These are phyloP conservation scores for Drosophila arawakana DNA, from an alignment of 1,140 invertebrate species.

Conservation along the genomic window DNA sequence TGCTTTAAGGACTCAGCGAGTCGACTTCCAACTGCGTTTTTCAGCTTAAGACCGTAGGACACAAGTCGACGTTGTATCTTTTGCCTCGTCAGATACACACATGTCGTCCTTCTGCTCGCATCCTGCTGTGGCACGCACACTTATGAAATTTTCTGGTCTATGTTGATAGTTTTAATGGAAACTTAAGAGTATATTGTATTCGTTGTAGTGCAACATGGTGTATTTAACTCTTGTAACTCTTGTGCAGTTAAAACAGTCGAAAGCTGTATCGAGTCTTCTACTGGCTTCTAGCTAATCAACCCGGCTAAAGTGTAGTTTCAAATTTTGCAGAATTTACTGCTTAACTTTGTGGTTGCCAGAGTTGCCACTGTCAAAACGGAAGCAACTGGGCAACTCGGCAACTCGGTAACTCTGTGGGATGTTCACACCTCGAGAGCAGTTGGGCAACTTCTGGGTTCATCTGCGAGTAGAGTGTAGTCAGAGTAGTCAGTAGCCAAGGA, in stretches of 20 bases:
- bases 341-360: not conserved
- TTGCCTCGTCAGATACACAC: slow-evolving; percentile 12
- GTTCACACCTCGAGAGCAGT: not conserved
- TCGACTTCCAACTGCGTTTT: slow-evolving; percentile 17
- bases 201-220: too few species aligned
- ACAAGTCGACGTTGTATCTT: slow-evolving; percentile 5
- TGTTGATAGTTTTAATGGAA: not conserved
- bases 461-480: not conserved
- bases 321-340: not conserved
- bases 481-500: not conserved
- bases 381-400: not conserved
- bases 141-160: not conserved
- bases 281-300: not conserved
- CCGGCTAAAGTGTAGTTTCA: not conserved
- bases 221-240: too few species aligned
- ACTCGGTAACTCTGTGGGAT: not conserved
- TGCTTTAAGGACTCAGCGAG: slow-evolving; percentile 7
- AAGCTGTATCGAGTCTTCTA: too few species aligned
- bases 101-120: not conserved
- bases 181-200: not conserved
- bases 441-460: slow-evolving; percentile 1
- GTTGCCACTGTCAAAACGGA: not conserved
- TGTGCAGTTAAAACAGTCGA: too few species aligned
- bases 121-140: not conserved
- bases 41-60: slow-evolving; percentile 12